Evolutionary conservation across 2,888 invertebrate genomes (phyloP).

Genomic region (Ectemnius continuus): DNA sequence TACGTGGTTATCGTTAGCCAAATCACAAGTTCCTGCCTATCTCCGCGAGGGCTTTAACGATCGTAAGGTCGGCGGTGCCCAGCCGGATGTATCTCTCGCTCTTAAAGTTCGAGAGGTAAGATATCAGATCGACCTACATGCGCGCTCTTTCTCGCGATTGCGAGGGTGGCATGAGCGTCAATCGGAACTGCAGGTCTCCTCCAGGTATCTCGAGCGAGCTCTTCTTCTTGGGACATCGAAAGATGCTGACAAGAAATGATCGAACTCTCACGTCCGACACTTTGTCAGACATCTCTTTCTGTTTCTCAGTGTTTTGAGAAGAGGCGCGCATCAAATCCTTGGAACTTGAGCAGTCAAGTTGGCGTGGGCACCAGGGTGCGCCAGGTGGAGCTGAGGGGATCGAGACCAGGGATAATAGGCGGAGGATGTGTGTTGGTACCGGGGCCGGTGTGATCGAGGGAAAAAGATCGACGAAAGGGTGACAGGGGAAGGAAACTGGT

Average conservation of each 20-base stretch:
- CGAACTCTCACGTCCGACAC: too few relatives aligned
- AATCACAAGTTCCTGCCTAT: constrained; percentile 25
- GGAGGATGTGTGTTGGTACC: background rate
- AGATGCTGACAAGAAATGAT: too few relatives aligned
- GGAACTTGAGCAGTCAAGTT: background rate
- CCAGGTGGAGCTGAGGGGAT: too few relatives aligned
- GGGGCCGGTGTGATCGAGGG: background rate
- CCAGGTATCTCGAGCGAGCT: too few relatives aligned
- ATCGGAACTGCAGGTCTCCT: too few relatives aligned
- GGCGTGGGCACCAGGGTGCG: background rate
- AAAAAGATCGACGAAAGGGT: constrained; percentile 39
- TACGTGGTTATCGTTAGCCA: too few relatives aligned
- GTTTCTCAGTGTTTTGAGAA: too few relatives aligned
- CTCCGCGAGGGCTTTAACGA: constrained; percentile 16
- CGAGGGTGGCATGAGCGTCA: too few relatives aligned
- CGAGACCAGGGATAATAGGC: background rate
- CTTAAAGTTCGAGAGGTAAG: constrained; percentile 14
- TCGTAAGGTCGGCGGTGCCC: constrained; percentile 20
- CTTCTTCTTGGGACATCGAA: too few relatives aligned
- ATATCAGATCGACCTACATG: constrained; percentile 37
- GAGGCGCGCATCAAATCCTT: too few relatives aligned
- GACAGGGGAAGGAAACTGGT: constrained; percentile 38
- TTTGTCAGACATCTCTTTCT: too few relatives aligned
- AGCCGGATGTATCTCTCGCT: constrained; percentile 5
- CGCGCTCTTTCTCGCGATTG: too few relatives aligned